Conservation (phyloP, 2,888 invertebrate genomes). For the Limnephilus lunatus region DNA sequence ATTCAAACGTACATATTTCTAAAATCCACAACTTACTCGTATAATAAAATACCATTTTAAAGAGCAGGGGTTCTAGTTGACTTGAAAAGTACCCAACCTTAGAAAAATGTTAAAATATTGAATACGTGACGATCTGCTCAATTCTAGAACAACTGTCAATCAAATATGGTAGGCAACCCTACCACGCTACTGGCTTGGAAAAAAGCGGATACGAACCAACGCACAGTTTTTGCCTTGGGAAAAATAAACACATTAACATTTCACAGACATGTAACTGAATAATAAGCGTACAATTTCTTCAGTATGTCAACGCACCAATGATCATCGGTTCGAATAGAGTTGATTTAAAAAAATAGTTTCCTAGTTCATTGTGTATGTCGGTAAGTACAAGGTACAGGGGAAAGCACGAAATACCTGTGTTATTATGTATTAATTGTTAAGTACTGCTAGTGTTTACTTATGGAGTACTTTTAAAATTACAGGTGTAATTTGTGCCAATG, state of each 20-base stretch:
- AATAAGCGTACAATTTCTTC: background rate
- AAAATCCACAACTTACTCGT: background rate
- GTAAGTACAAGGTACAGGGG: background rate
- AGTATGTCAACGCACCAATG: background rate
- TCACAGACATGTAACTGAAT: background rate
- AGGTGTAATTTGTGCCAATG: background rate
- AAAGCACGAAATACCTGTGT: background rate
- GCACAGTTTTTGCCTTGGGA: background rate
- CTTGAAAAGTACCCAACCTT: background rate
- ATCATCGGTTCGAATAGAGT: background rate
- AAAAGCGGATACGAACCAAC: background rate
- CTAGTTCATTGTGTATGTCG: constrained; percentile 2
- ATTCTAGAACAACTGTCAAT: background rate
- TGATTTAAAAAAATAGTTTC: background rate
- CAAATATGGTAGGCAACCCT: background rate
- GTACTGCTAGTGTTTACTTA: background rate
- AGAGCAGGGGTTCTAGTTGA: too few relatives aligned
- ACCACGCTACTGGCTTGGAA: background rate
- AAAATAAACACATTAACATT: background rate
- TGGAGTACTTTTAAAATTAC: background rate
- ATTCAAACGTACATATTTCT: background rate
- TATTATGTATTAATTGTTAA: background rate
- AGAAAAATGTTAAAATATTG: background rate
- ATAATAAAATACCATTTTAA: background rate
- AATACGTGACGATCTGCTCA: background rate